Conservation (phyloP, 2,888 invertebrate genomes). For the Melinaea marsaeus region DNA sequence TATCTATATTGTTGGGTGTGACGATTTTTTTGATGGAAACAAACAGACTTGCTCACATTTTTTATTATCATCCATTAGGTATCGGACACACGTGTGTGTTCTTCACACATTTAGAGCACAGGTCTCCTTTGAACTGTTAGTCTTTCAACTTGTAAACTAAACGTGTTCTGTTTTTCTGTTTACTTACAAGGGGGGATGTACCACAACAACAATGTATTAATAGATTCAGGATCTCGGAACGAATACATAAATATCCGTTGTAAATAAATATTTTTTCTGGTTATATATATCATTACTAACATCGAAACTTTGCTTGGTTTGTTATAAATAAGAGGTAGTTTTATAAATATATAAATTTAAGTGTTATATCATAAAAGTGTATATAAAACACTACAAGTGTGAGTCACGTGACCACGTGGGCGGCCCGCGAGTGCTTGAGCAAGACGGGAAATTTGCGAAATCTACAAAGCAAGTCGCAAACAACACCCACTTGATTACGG, state of each 20-base stretch:
- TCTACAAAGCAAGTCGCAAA: constrained; percentile 28
- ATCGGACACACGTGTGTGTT: too few species aligned
- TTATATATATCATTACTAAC: too few species aligned
- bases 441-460: constrained; percentile 34
- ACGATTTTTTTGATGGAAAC: too few species aligned
- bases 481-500: constrained; percentile 14
- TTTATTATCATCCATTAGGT: too few species aligned
- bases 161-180: constrained; percentile 3
- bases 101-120: too few species aligned
- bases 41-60: too few species aligned
- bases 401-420: constrained; percentile 40
- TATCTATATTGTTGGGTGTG: too few species aligned
- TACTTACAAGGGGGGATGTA: neutral
- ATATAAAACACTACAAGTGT: neutral
- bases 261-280: too few species aligned
- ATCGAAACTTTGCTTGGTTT: too few species aligned
- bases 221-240: neutral
- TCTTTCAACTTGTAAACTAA: constrained; percentile 8
- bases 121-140: neutral
- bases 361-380: neutral
- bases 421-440: constrained; percentile 37
- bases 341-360: too few species aligned
- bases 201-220: constrained; percentile 4
- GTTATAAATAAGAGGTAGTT: too few species aligned
- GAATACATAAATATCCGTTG: too few species aligned